Percentiles rank a stretch among this genome's conserved stretches.
Conservation (phyloP, 2,888 invertebrate genomes). For the Eucriotettix oculatus region DNA sequence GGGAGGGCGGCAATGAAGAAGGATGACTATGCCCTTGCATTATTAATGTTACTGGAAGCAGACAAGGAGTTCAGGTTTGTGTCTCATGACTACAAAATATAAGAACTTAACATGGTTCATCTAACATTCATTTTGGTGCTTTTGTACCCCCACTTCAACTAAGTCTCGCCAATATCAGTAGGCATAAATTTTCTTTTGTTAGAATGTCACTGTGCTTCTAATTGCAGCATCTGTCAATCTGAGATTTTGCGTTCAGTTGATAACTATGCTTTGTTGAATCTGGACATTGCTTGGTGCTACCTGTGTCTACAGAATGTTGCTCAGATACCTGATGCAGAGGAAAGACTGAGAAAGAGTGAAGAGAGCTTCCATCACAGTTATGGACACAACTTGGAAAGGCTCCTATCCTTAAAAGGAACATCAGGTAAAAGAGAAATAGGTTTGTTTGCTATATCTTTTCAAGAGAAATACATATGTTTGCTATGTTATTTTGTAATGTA, state of each 20-base stretch:
- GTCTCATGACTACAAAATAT: too few species aligned
- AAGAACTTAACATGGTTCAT: too few species aligned
- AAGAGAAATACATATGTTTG: too few species aligned
- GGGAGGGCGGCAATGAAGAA: constrained; percentile 45
- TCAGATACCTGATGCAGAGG: constrained; percentile 55
- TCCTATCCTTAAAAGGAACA: constrained; percentile 38
- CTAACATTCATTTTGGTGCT: too few species aligned
- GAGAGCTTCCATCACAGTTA: constrained; percentile 45
- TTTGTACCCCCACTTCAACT: too few species aligned
- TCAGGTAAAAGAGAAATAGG: constrained; percentile 25
- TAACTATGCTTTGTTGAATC: constrained; percentile 66
- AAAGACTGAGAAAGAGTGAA: constrained; percentile 49
- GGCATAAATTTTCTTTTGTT: not conserved
- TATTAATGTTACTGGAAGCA: constrained; percentile 60
- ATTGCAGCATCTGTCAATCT: constrained; percentile 43
- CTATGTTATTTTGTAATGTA: too few species aligned
- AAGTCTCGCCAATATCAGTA: too few species aligned
- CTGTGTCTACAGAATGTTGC: constrained; percentile 53
- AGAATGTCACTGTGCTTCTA: not conserved
- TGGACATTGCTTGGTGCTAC: constrained; percentile 85
- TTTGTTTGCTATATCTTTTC: too few species aligned
- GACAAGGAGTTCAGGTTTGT: constrained; percentile 48
- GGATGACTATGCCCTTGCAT: constrained; percentile 48
- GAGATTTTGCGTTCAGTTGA: constrained; percentile 52
- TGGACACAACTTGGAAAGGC: constrained; percentile 44